Percentiles rank a stretch among this genome's conserved stretches.
Conservation (phyloP, 2,888 invertebrate genomes). For the Philereme vetulata region DNA sequence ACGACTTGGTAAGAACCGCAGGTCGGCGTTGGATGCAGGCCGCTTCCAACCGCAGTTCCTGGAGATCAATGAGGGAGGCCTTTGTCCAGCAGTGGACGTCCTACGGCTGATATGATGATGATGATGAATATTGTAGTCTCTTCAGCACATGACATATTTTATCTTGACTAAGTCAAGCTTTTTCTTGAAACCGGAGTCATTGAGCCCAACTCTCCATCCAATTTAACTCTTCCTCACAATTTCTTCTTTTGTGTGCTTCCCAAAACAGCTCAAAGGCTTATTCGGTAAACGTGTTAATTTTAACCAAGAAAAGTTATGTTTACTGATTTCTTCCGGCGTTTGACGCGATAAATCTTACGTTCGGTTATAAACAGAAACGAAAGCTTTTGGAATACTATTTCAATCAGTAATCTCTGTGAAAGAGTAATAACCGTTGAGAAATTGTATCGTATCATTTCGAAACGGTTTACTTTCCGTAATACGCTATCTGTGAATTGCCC, state of each 20-base stretch:
- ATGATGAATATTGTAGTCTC: too few species aligned
- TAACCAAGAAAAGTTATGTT: slow-evolving; percentile 58
- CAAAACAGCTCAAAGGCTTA: slow-evolving; percentile 40
- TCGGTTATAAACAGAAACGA: slow-evolving; percentile 54
- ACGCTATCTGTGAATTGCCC: slow-evolving; percentile 45
- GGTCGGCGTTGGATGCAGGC: too few species aligned
- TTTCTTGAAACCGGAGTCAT: slow-evolving; percentile 39
- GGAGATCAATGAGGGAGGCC: too few species aligned
- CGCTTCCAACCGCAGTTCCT: too few species aligned
- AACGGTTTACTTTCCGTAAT: slow-evolving; percentile 38
- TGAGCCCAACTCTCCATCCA: slow-evolving; percentile 12
- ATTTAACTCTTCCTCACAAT: slow-evolving; percentile 33
- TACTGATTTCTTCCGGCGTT: slow-evolving; percentile 63
- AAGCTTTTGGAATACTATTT: slow-evolving; percentile 34
- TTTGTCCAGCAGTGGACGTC: too few species aligned
- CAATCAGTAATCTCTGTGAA: slow-evolving; percentile 24
- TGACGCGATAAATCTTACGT: slow-evolving; percentile 58
- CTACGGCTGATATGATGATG: too few species aligned
- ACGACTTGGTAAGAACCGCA: too few species aligned
- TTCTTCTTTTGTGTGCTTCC: slow-evolving; percentile 43
- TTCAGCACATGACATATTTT: too few species aligned
- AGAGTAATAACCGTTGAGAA: slow-evolving; percentile 32
- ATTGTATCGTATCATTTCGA: slow-evolving; percentile 26
- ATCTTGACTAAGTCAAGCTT: slow-evolving; percentile 13
- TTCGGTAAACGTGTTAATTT: slow-evolving; percentile 60